Conservation (phyloP, 2,113 vertebrate genomes). For the Hydrochoerus hydrochaeris region DNA sequence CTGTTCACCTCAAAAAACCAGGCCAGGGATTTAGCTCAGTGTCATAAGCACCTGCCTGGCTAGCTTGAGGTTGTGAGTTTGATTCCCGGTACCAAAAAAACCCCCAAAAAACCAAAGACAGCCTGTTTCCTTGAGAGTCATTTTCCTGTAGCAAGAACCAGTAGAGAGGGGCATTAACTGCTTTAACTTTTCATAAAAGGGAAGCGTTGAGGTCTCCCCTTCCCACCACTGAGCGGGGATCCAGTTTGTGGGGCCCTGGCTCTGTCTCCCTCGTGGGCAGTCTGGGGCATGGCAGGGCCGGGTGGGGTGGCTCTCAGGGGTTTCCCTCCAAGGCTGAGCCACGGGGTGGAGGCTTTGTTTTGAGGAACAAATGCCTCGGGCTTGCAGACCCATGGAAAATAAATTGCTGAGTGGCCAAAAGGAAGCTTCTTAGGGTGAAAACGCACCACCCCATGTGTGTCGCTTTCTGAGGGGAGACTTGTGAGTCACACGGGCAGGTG, state of each 20-base stretch:
- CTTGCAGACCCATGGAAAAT: slow-evolving; percentile 61
- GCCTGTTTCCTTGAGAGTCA: background rate
- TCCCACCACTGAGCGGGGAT: background rate
- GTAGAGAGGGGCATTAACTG: background rate
- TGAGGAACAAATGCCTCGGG: slow-evolving; percentile 65
- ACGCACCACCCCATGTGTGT: background rate
- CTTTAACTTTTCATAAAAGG: background rate
- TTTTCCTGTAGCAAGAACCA: background rate
- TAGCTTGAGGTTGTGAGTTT: too few species aligned
- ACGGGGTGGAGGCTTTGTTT: slow-evolving; percentile 63
- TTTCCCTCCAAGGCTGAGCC: slow-evolving; percentile 52
- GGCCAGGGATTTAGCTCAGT: too few species aligned
- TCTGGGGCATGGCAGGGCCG: background rate
- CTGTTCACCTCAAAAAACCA: background rate
- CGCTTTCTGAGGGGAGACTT: slow-evolving; percentile 21
- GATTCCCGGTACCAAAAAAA: too few species aligned
- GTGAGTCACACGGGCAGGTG: background rate
- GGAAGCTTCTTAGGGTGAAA: slow-evolving; percentile 26
- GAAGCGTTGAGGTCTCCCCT: background rate
- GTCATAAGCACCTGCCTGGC: too few species aligned
- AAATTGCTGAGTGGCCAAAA: slow-evolving; percentile 64
- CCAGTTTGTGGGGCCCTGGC: background rate
- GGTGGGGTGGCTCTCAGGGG: background rate
- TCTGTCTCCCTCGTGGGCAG: slow-evolving; percentile 25
- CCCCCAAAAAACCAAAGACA: too few species aligned